Base-by-base conservation (phyloP, 2,888 invertebrate species). In the Drosophila prolongata region DNA sequence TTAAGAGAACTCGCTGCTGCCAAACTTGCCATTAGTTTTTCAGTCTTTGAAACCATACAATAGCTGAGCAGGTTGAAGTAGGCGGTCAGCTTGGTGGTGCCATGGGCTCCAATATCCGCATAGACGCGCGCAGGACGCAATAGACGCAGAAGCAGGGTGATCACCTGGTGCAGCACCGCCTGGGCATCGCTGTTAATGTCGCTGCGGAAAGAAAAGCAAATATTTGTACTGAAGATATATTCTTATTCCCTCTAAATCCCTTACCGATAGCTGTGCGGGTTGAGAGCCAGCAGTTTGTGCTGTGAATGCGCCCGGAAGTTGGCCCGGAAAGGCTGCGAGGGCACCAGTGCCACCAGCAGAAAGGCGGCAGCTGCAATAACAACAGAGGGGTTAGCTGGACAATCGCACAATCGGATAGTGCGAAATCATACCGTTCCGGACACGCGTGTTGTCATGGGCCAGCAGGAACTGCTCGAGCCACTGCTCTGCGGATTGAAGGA, bases 11-110 rank as follows among this genome's bases (percentile, higher is more conserved):
- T 4, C 16, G 37, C 38, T 13, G 40, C 40, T 58, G 53, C 24
- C 35, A 50, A 76, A 87, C 80, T 93, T 91, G 98, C 98, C 98
- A 98, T 96, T 54, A 97, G 93, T 92, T 98, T 98, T 93, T 98
- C 98, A 66, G 96, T 96, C 89, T 96, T 95, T 56, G 97, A 96
- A 84, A 98, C 95, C 87, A 98, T 95, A 92, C 98, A 98, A 91
- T 98, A 98, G 57, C 97, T 96, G 93, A 98, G 94, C 64, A 98
- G 94, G 55, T 97, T 96, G 92, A 98, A 98, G 92, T 98, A 98
- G 9, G 97, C 96, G 37, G 97, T 97, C 68, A 98, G 93, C 92
- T 98, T 98, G 93, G 96, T 96, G 2, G 98, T 97, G 61, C 98
- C 97, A 91, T 98, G 98, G 9, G 95, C 95, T 54, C 95, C 95